Conservation (phyloP, 2,113 vertebrate species). For the Sinocyclocheilus maitianheensis region DNA sequence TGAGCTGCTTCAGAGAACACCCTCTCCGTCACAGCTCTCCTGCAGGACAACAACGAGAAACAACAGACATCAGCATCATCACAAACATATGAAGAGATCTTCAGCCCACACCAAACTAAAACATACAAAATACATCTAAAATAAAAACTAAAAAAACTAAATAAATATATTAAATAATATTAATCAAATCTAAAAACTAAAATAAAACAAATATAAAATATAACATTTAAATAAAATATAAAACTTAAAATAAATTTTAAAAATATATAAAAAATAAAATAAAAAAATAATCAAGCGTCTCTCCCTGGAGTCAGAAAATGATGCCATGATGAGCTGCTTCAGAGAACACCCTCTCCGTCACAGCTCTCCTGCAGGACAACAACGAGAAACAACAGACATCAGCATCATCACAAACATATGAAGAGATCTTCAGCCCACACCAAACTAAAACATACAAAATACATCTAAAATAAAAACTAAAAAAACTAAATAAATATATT, state of each 20-base stretch:
- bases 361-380: conserved; percentile 72
- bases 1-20: conserved; percentile 59
- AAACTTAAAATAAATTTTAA: too few relatives aligned
- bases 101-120: not conserved
- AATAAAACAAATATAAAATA: too few relatives aligned
- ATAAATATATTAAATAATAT: too few relatives aligned
- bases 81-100: not conserved
- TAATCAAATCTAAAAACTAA: too few relatives aligned
- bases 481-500: too few relatives aligned
- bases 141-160: too few relatives aligned
- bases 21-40: conserved; percentile 76
- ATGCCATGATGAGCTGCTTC: conserved; percentile 44
- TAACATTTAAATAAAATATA: too few relatives aligned
- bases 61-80: not conserved
- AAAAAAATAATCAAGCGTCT: not conserved
- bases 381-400: not conserved
- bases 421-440: not conserved
- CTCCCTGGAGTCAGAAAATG: conserved; percentile 39
- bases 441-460: too few relatives aligned
- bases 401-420: not conserved
- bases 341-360: conserved; percentile 67
- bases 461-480: too few relatives aligned
- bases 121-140: too few relatives aligned
- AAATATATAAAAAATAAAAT: too few relatives aligned
- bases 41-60: conserved; percentile 40